These are phyloP conservation scores for Dromiciops gliroides DNA, from an alignment of 2,113 vertebrate genomes.

Conservation along the genomic window DNA sequence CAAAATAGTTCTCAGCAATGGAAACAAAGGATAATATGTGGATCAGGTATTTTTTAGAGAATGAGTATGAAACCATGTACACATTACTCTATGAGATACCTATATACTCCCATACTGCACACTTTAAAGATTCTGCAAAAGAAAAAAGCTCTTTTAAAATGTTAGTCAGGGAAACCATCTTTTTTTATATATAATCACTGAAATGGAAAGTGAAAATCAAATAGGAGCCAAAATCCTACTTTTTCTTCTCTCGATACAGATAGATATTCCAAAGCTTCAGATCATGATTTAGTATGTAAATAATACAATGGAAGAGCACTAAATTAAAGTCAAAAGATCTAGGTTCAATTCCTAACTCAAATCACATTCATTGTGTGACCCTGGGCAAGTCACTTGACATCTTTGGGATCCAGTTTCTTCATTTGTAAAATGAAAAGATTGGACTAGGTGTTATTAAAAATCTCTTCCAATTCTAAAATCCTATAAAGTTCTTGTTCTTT, in stretches of 20 bases:
- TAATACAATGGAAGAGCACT: background rate
- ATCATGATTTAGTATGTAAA: background rate
- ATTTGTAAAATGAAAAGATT: background rate
- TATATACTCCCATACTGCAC: background rate
- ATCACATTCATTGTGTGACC: background rate
- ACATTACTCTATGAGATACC: background rate
- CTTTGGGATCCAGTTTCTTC: background rate
- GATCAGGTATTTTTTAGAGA: conserved; percentile 15
- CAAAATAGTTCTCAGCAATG: conserved; percentile 33
- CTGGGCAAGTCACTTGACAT: background rate
- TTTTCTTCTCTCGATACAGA: background rate
- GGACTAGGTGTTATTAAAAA: background rate
- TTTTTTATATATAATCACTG: background rate
- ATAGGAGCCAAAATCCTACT: background rate
- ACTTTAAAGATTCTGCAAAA: background rate
- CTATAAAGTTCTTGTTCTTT: background rate
- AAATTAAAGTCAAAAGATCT: background rate
- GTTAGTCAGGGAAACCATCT: background rate
- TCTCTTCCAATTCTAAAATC: background rate
- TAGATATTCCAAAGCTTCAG: background rate
- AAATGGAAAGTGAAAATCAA: background rate
- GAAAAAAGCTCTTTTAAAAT: background rate
- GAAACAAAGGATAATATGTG: background rate
- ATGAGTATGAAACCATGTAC: background rate
- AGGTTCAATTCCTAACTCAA: background rate